Evolutionary conservation across 2,888 invertebrate species (phyloP), one percentile per base, ranked within the genome.

Genomic region (Myathropa florea): DNA sequence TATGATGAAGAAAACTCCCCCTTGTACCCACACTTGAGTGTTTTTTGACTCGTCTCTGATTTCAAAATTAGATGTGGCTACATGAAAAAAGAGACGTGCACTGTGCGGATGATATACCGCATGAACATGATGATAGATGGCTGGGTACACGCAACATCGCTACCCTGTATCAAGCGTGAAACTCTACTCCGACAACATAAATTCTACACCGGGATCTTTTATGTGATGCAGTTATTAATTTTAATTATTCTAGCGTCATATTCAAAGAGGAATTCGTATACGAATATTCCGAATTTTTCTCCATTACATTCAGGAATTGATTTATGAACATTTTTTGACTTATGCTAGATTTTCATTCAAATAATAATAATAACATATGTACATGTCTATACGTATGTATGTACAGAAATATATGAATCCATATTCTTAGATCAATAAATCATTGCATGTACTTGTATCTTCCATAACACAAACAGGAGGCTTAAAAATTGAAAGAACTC

Each of bases 21-120:
- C 60, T 30, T 53, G 60, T n/a, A n/a, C n/a, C n/a, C 53, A 81
- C 80, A 46, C 72, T 60, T 30, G 55, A 84, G 64, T 24, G 68
- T 76, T 81, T 68, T 65, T 83, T 60, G 70, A 82, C 73, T 78
- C 77, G 78, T 59, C 73, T 86, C 86, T 65, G 78, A 57, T 86
- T 86, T 86, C 86, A 79, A 86, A 86, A 86, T 86, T 86, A 86
- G 83, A 86, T 79, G 86, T 75, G 86, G 86, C 83, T 86, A 79
- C 75, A 79, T 86, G 83, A 79, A 83, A 86, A 86, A 83, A 71
- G 83, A 83, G 78, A 70, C 78, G 30, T 79, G 33, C 24, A 64
- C 75, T 75, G 55, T 75, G 79, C 83, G 86, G 86, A 75, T 86
- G 86, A 79, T 83, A 53, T 83, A 83, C 86, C 78, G 73, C 83